Evolutionary conservation across 2,113 vertebrate genomes (phyloP).

Genomic region (Psettodes erumei): DNA sequence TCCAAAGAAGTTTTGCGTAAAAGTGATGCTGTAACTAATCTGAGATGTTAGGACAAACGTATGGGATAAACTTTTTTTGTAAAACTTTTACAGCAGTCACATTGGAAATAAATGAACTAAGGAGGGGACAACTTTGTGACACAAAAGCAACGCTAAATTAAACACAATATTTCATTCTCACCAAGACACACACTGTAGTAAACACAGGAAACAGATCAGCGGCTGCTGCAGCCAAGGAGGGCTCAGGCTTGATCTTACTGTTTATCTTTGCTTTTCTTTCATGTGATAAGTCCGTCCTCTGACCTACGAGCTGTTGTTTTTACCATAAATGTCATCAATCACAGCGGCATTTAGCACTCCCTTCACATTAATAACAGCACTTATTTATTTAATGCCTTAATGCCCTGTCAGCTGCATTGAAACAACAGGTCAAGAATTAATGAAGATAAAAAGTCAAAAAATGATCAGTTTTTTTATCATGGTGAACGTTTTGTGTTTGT

Average conservation of each 20-base stretch:
- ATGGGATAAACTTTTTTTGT: not conserved
- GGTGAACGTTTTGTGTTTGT: not conserved
- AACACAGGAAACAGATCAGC: constrained; percentile 51
- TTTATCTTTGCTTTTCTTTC: constrained; percentile 62
- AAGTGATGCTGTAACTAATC: not conserved
- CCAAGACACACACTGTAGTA: constrained; percentile 1
- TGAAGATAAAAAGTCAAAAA: not conserved
- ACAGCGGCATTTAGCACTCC: constrained; percentile 49
- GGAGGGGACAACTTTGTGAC: not conserved
- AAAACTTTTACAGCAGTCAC: constrained; percentile 3
- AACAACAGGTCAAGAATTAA: no score
- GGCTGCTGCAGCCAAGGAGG: constrained; percentile 21
- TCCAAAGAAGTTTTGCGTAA: not conserved
- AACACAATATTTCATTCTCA: constrained; percentile 47
- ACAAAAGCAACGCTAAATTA: constrained; percentile 17
- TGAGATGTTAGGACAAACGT: not conserved
- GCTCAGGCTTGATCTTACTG: constrained; percentile 39
- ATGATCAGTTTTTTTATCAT: not conserved
- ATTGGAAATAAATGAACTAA: not conserved
- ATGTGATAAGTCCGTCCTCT: constrained; percentile 51
- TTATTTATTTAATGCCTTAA: constrained; percentile 43
- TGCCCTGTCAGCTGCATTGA: constrained; percentile 34
- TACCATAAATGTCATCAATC: constrained; percentile 52
- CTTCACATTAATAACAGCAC: constrained; percentile 54
- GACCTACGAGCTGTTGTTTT: constrained; percentile 59